Base-by-base conservation (phyloP, 2,888 invertebrate species). In the Hololepta plana region DNA sequence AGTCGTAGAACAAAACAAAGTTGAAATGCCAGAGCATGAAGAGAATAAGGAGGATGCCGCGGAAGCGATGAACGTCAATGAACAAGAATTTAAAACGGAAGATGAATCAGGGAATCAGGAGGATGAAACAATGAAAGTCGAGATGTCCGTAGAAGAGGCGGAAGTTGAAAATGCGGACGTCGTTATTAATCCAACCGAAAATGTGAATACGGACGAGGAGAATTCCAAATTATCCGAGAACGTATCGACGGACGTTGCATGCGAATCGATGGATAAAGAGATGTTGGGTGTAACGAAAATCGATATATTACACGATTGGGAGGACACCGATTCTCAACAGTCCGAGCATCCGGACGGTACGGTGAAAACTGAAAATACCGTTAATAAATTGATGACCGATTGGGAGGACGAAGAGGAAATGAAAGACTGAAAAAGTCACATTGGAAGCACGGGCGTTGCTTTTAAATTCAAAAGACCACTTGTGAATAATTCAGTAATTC, bases 341-440 rank as follows among this genome's bases (percentile, higher is more conserved):
- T 53, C 53, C 4, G 49, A 47, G 21, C 41, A 44, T 24, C 35
- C 38, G 16, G 41, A 35, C 7, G 42, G 42, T 25, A 39, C 38
- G 31, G n/a, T n/a, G n/a, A n/a, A n/a, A n/a, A 42, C 45, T 6
- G 42, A 38, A 13, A 47, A 43, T 28, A 45, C 49, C 10, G 54
- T 56, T 10, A 47, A 49, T 38, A 55, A 53, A 35, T 35, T 56
- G 30, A 55, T 56, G 38, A 51, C 52, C 31, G 56, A 56, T 40
- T 56, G 56, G 56, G 55, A 52, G 14, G 55, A 55, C 26, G 55
- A 56, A 23, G 53, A 54, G 4, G 50, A 51, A 20, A n/a, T n/a
- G n/a, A n/a, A n/a, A n/a, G n/a, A n/a, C n/a, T n/a, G n/a, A n/a
- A n/a, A n/a, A n/a, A n/a, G n/a, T n/a, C n/a, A n/a, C n/a, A n/a